A percentile compares a stretch with the other conserved stretches of the same genome.
Conservation (phyloP, 2,797 vertebrate genomes). For the Chlorospingus flavigularis region DNA sequence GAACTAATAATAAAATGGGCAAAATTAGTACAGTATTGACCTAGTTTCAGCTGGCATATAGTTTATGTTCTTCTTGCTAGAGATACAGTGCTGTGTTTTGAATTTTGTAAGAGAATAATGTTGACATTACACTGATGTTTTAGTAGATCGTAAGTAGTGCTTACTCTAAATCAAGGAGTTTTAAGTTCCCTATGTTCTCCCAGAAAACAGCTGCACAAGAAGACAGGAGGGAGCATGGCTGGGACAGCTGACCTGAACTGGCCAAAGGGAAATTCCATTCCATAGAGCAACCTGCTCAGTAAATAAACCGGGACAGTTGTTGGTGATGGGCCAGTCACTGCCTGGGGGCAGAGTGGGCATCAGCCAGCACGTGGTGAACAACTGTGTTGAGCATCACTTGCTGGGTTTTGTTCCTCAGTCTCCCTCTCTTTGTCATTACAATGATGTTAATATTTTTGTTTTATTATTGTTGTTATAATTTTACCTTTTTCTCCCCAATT, state of each 20-base stretch:
- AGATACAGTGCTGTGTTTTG: rapidly evolving
- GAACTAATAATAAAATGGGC: background rate
- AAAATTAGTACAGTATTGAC: background rate
- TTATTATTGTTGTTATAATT: background rate
- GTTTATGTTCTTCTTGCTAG: background rate
- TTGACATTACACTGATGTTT: background rate
- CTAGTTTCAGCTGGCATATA: background rate
- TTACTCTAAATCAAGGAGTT: background rate
- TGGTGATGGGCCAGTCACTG: rapidly evolving
- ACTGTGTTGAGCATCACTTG: background rate
- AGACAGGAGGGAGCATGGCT: background rate
- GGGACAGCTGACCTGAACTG: background rate
- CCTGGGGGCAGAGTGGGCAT: background rate
- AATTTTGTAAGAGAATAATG: background rate
- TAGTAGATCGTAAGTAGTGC: background rate
- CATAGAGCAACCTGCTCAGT: background rate
- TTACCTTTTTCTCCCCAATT: background rate
- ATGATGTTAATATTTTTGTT: too few relatives aligned
- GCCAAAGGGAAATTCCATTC: background rate
- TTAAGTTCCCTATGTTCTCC: background rate
- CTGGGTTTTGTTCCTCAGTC: background rate
- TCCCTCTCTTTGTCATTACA: background rate
- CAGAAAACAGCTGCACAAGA: background rate
- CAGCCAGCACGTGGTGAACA: background rate
- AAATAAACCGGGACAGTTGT: rapidly evolving